Base-by-base conservation (phyloP, 2,797 vertebrate species). In the Micromesistius poutassou region DNA sequence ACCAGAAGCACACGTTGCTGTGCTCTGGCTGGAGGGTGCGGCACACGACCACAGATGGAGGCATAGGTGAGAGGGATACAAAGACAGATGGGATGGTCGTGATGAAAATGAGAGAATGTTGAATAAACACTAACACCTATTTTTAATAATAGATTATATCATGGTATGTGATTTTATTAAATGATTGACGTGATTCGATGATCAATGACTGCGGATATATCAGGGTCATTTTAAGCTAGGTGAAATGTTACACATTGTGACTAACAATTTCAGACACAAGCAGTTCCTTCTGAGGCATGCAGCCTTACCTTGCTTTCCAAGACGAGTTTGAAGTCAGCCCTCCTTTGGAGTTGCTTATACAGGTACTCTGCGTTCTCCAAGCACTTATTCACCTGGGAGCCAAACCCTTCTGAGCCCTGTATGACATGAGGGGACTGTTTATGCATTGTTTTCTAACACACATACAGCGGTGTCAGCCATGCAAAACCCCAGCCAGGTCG, bases 1-100 rank as follows among this genome's bases (percentile, higher is more conserved):
- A 95, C 89, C 92, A 95, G 89, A 95, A 94, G 74, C 91, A 94
- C 68, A 95, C 87, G 28, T 92, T 93, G 74, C 87, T 94, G 82
- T 95, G 87, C 82, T 95, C 93, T 6, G 92, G 93, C 94, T 96
- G 82, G 5, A 80, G 40, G 55, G 42, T 71, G 9, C 5, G 6
- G 22, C n/a, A 25, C 55, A n/a, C 2, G 55, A 62, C 7, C 3
- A 10, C 36, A 55, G n/a, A n/a, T n/a, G n/a, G n/a, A n/a, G n/a
- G n/a, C n/a, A n/a, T n/a, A n/a, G n/a, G n/a, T n/a, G 46, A 55
- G 14, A 55, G 46, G 40, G 40, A 3, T 14, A 50, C 16, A 19
- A 13, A 46, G 14, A 46, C 42, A n/a, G 50, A n/a, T 22, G 62
- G 13, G 3, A 68, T 42, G 30, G 50, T 9, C 0, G 4, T 33